Conservation (phyloP, 2,113 vertebrate genomes). For the Semicossyphus pulcher region DNA sequence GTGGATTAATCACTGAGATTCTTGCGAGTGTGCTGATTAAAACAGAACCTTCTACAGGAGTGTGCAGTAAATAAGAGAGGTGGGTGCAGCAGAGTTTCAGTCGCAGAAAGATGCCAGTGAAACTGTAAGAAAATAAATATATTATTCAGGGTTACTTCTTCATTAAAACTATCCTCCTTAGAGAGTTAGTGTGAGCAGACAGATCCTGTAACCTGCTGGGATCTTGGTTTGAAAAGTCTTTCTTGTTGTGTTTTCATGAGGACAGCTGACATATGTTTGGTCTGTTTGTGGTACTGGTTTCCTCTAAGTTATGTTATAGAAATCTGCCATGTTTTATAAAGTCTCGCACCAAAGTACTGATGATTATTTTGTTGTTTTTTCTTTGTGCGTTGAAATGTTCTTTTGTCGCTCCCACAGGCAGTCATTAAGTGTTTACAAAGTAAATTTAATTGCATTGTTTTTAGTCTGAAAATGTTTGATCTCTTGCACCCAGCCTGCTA, state of each 20-base stretch:
- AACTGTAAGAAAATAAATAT: conserved; percentile 2
- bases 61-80: not conserved
- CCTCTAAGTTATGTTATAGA: not conserved
- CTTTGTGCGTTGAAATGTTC: not conserved
- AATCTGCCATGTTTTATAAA: not conserved
- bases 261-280: conserved; percentile 5
- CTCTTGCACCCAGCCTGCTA: conserved; percentile 6
- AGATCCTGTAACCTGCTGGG: not conserved
- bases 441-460: conserved; percentile 20
- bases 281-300: conserved; percentile 5
- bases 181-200: too few relatives aligned
- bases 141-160: not conserved
- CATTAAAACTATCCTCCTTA: too few relatives aligned
- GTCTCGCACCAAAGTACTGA: not conserved
- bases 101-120: not conserved
- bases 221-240: not conserved
- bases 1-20: conserved; percentile 35
- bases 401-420: not conserved
- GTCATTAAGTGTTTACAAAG: conserved; percentile 4
- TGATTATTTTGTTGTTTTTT: not conserved
- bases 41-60: conserved; percentile 7
- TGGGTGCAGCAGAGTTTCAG: not conserved
- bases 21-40: not conserved
- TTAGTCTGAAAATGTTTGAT: conserved; percentile 17
- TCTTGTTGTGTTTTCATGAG: conserved; percentile 3